Base-by-base conservation (phyloP, 2,888 invertebrate species). In the Odontothrips loti region DNA sequence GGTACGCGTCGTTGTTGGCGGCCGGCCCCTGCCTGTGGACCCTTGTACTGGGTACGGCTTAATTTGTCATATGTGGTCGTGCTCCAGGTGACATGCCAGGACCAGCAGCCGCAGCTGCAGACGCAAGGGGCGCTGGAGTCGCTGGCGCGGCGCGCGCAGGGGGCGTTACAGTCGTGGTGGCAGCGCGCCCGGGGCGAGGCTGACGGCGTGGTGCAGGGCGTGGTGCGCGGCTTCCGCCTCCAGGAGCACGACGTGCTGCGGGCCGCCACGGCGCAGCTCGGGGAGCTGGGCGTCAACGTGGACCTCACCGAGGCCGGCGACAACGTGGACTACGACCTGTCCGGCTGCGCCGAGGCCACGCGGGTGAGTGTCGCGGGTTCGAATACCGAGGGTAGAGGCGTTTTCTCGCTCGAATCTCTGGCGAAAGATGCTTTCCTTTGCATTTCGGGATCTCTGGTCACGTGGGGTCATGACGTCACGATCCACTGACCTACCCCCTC, bases 241-340 rank as follows among this genome's bases (percentile, higher is more conserved):
- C 23, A 27, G 68, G 68, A 75, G 68, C 68, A 75, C 27, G 23
- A 75, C 27, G 68, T 27, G 9, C 68, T 75, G 68, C 68, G 23
- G 6, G 27, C 68, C 68, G 68, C 68, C 68, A 23, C 68, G 9
- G 23, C 1, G 68, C 68, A 75, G 68, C 68, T 75, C 23, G 68
- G 10, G 27, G 8, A 75, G 27, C 68, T 75, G 11, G 68, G 68
- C 68, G 68, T 75, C 27, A 27, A 27, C 68, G 68, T 75, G 11
- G 68, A 75, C 68, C 68, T 75, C 68, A 75, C 11, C 68, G 27
- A 75, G 68, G 68, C 68, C 68, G 27, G 68, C 27, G 68, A 75
- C 12, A 27, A 75, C 68, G 68, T 75, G 10, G 68, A 12, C 68
- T n/a, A 75, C 68, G 27, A 27, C 68, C 9, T 75, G 68, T 23